Conservation (phyloP, 2,888 invertebrate genomes). For the Spisula solida region DNA sequence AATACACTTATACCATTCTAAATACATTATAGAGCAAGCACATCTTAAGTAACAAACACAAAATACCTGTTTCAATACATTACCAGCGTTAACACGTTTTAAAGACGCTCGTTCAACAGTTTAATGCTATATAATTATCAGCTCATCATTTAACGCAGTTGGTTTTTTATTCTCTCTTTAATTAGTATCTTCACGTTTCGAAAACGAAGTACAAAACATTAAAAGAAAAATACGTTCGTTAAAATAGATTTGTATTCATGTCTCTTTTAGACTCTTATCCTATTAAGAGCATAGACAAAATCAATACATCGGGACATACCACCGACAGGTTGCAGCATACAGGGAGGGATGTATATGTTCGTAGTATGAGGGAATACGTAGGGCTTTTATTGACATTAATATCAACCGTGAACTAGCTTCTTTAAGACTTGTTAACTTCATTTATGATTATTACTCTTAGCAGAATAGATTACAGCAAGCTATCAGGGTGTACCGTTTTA, state of each 20-base stretch:
- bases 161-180: no score
- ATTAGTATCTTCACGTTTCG: neutral
- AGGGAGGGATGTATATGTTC: neutral
- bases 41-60: neutral
- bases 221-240: neutral
- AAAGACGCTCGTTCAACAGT: neutral
- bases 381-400: neutral
- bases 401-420: slow-evolving; percentile 15
- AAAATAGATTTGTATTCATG: neutral
- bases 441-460: neutral
- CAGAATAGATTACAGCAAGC: no score
- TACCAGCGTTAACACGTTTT: neutral
- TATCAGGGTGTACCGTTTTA: no score
- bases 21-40: neutral
- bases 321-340: neutral
- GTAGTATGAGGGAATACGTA: neutral
- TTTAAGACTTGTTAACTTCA: slow-evolving; percentile 14
- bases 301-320: neutral
- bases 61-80: neutral
- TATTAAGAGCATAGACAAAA: neutral
- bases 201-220: neutral
- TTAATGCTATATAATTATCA: no score
- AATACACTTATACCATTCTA: no score
- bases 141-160: no score
- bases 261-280: neutral